A percentile compares a stretch with the other conserved stretches of the same genome.
phyloP scores from a whole-genome alignment of 2,888 invertebrate genomes.

The Patella pellucida region DNA sequence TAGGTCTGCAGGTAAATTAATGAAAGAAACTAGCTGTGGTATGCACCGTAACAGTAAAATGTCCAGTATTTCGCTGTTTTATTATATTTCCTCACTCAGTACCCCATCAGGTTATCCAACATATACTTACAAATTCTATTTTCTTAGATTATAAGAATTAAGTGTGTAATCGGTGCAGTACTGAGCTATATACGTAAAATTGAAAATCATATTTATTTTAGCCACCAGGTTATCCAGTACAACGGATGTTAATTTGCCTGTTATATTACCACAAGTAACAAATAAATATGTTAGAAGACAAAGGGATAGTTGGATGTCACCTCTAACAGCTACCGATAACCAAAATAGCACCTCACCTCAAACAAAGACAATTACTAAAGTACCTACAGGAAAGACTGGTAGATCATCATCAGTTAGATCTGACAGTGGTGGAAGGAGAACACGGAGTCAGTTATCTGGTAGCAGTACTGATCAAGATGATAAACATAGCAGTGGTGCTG shows the following conservation, averaged over 20 bases:
- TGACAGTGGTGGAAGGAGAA: constrained; percentile 2
- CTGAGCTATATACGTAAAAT: no score
- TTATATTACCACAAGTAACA: neutral
- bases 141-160: no score
- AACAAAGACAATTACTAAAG: neutral
- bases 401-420: neutral
- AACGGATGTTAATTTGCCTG: neutral
- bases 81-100: no score
- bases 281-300: neutral
- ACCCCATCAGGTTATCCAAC: no score
- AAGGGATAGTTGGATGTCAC: neutral
- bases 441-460: neutral
- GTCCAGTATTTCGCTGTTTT: no score
- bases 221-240: no score
- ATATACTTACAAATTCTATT: no score
- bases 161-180: no score
- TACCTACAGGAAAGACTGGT: neutral
- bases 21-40: no score
- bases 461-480: neutral
- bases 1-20: no score
- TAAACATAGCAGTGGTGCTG: neutral
- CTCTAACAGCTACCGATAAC: neutral
- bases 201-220: no score
- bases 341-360: neutral
- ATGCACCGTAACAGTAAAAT: no score